Evolutionary conservation across 2,113 vertebrate species (phyloP), one percentile per base, ranked within the genome.

Genomic region (Varanus salvator): DNA sequence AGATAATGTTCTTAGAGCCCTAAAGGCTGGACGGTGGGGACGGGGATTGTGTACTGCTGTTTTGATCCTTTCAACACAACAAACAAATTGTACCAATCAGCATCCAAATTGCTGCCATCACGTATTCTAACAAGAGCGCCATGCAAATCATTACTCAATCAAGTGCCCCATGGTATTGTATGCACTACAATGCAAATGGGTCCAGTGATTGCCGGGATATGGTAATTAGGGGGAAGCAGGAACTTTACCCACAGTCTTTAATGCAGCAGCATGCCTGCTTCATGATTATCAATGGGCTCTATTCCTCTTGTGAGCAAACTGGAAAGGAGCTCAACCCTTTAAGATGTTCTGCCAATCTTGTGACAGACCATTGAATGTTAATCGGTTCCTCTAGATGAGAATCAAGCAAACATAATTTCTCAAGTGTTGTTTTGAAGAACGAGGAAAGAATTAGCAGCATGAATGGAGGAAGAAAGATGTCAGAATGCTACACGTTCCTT

Each of bases 21-120:
- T 95, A 95, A 95, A 90, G 95, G 38, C 38, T 52, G 78, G 2
- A 44, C 6, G 68, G 68, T 94, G 27, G 77, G 64, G 64, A 8
- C 21, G 50, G 14, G 34, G 57, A 94, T 50, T 44, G 86, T 82
- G 80, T 86, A 89, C 90, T 96, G 94, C 69, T 87, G 87, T 95
- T 97, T 93, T 95, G 92, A 96, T 92, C 92, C 93, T 96, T 94
- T 97, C 93, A 95, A 93, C 95, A 95, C 93, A 95, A 94, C 86
- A 93, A 93, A 93, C 90, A 92, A 94, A 87, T 94, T 94, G 89
- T 82, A 86, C 87, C 90, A 92, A 93, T 95, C 90, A 87, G 85
- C 89, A 95, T 96, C 90, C 91, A 93, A 93, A 95, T 91, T 93
- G 86, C 89, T 92, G 86, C 90, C 95, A 90, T 94, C 91, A 95